Evolutionary conservation across 2,888 invertebrate genomes (phyloP), one percentile per base, ranked within the genome.

Genomic region (Cryptophagus acutangulus): DNA sequence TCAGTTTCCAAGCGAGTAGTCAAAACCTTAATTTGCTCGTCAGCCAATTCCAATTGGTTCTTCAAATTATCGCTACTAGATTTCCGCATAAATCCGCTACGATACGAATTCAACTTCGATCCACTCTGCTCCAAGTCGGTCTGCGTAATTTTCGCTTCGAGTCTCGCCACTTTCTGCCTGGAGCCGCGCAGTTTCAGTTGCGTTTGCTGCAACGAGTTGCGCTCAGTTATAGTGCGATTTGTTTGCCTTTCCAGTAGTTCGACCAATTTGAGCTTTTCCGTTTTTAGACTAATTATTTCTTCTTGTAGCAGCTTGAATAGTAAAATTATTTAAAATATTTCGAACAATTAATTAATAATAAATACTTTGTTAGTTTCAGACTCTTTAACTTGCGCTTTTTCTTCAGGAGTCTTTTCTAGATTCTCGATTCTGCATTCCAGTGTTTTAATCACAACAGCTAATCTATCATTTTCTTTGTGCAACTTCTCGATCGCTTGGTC

Each of bases 11-110:
- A 60, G 58, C 78, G 74, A 28, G 78, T 76, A 58, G 78, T 76
- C 59, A 83, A 66, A 12, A 79, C 77, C 59, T 79, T 77, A 28
- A 81, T 71, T 53, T 79, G 79, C 63, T 84, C 82, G 54, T 82
- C 77, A 0, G 81, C 73, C 38, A 84, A 63, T 58, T 80, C 79
- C 38, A 82, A 60, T 55, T 74, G 71, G 45, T 64, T 58, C 46
- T 51, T 53, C 10, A 56, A 40, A 28, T 30, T 45, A 26, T 50
- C 52, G 15, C 35, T 18, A 12, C 16, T 31, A 13, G 36, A 33
- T 16, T 31, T 36, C n/a, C 38, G 33, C n/a, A n/a, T 31, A 10
- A 9, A 6, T 10, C 24, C 40, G 33, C 28, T 31, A 8, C 9
- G 4, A 31, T 3, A 13, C 9, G 14, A 15, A 31, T 15, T 31